Percentiles rank a stretch among this genome's conserved stretches.
Evolutionary conservation across 2,797 vertebrate species (phyloP).

Genomic region (Apodemus agrarius): DNA sequence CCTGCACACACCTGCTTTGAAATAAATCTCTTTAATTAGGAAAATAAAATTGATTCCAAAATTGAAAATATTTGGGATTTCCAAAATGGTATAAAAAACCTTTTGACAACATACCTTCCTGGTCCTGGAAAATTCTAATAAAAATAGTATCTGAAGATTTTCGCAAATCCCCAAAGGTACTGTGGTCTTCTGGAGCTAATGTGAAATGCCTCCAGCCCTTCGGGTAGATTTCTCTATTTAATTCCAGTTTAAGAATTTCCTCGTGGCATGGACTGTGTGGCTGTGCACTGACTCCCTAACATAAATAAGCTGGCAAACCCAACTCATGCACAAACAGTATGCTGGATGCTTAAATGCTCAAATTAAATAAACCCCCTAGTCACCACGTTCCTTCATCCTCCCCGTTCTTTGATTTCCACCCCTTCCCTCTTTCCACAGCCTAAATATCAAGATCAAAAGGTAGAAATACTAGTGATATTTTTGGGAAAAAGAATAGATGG

Average conservation of each 20-base stretch:
- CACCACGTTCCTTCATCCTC: neutral
- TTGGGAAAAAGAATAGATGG: conserved; percentile 3
- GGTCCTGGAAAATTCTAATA: conserved; percentile 20
- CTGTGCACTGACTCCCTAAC: neutral
- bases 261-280: neutral
- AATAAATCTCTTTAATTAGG: neutral
- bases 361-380: conserved; percentile 5
- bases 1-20: neutral
- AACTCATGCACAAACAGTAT: neutral
- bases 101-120: conserved; percentile 17
- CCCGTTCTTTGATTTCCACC: neutral
- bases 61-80: neutral
- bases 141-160: conserved; percentile 45
- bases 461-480: conserved; percentile 19
- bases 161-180: neutral
- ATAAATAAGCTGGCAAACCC: neutral
- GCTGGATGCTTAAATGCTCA: neutral
- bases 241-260: neutral
- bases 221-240: neutral
- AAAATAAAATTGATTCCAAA: neutral
- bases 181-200: conserved; percentile 1
- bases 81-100: neutral
- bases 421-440: neutral
- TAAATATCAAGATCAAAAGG: conserved; percentile 24
- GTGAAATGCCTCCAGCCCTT: neutral